Base-by-base conservation (phyloP, 2,797 vertebrate species). In the Gambelia wislizenii region DNA sequence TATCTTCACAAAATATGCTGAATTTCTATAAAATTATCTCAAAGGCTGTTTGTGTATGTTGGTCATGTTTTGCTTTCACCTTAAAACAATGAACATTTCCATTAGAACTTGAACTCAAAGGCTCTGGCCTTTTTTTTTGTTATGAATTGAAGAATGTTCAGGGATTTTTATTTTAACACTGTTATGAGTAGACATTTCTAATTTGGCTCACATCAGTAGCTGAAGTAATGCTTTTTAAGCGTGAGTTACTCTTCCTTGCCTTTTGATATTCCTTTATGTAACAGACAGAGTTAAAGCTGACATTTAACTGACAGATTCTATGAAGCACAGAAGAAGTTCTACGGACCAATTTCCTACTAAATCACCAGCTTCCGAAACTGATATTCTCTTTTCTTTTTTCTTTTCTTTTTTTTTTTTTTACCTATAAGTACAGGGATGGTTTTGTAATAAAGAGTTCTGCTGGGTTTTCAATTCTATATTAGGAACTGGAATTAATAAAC, bases 251-350 rank as follows among this genome's bases (percentile, higher is more conserved):
- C 49, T 87, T 83, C 49, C 49, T 72, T 47, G 70, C 61, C 10
- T 69, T 85, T 47, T 83, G 79, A 86, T 90, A 82, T 69, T 86
- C 84, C 49, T 56, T 82, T 86, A 83, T n/a, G 22, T 86, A 69
- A 89, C n/a, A 74, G 64, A 42, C 44, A 82, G 64, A 52, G 88
- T 59, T 87, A 90, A 91, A 88, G 52, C 70, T 91, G 86, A 88
- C 39, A 42, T 84, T 88, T 85, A 81, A 85, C 69, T 80, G 82
- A 87, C 82, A 88, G 64, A 59, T 80, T 81, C 42, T 91, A 44
- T 0, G 0, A 89, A 84, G 83, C 78, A 3, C 2, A 44, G 27
- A n/a, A 78, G 27, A 75, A 59, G 47, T 88, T 16, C 47, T 67
- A 42, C 82, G 20, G 69, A 85, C 69, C 20, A 80, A 52, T 77